phyloP scores from a whole-genome alignment of 2,113 vertebrate species.

The Hippoglossus stenolepis region DNA sequence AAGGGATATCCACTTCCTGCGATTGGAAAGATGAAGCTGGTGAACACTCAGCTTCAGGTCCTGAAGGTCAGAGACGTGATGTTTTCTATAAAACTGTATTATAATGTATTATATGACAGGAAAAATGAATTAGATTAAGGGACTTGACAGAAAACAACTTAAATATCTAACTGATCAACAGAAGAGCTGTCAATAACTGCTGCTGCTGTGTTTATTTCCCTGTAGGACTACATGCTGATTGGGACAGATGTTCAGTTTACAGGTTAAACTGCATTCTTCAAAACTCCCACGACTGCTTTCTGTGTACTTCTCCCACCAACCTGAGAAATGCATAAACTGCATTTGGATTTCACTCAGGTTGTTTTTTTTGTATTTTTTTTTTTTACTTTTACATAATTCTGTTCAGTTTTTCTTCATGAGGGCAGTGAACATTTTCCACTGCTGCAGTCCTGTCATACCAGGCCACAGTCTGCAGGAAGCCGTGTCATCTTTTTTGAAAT shows the following conservation, averaged over 20 bases:
- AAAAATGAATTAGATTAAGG: background rate
- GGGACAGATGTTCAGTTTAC: slow-evolving; percentile 80
- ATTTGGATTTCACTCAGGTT: too few relatives aligned
- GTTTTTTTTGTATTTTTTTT: background rate
- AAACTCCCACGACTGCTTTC: background rate
- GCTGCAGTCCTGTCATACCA: background rate
- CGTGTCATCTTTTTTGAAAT: background rate
- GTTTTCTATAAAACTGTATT: background rate
- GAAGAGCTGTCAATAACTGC: background rate
- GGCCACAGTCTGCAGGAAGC: background rate
- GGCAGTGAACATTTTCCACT: background rate
- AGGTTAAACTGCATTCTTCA: slow-evolving; percentile 19
- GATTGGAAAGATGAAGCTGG: slow-evolving; percentile 78
- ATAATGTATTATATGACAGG: background rate
- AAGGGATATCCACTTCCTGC: slow-evolving; percentile 81
- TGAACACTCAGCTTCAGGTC: slow-evolving; percentile 75
- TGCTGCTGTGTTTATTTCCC: background rate
- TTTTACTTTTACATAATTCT: background rate
- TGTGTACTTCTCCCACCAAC: background rate
- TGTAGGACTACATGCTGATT: slow-evolving; percentile 79
- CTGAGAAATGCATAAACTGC: background rate
- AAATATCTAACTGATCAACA: too few relatives aligned
- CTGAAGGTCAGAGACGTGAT: slow-evolving; percentile 71
- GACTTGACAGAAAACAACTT: background rate
- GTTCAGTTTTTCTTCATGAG: background rate